These are phyloP conservation scores for Mya arenaria DNA, from an alignment of 1,140 invertebrate species.

Conservation along the genomic window DNA sequence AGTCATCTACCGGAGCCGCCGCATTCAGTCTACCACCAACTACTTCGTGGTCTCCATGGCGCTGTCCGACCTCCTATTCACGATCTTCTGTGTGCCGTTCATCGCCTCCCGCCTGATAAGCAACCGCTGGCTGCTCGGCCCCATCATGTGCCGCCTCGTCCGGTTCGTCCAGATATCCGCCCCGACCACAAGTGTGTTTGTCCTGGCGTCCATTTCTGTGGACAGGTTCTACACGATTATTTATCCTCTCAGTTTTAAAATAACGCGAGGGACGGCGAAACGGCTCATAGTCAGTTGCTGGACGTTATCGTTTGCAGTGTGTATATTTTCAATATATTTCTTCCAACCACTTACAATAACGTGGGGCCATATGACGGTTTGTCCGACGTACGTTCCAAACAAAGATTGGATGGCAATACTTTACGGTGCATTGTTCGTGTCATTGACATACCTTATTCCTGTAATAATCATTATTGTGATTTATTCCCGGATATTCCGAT, in stretches of 20 bases:
- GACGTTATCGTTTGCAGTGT: conserved; percentile 53
- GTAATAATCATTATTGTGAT: conserved; percentile 46
- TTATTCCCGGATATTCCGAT: conserved; percentile 64
- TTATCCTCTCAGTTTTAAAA: conserved; percentile 75
- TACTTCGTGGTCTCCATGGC: conserved; percentile 75
- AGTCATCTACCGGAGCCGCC: conserved; percentile 72
- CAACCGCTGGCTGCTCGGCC: conserved; percentile 64
- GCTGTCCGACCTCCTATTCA: conserved; percentile 63
- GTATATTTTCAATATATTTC: conserved; percentile 66
- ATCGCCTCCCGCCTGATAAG: conserved; percentile 56
- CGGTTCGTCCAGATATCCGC: conserved; percentile 64
- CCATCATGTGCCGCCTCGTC: conserved; percentile 68
- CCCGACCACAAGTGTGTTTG: conserved; percentile 58
- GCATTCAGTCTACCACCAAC: conserved; percentile 78
- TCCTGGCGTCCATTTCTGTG: conserved; percentile 69
- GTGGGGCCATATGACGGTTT: conserved; percentile 2
- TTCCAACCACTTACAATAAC: conserved; percentile 41
- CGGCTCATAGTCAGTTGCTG: conserved; percentile 65
- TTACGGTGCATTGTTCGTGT: conserved; percentile 57
- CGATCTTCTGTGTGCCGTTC: conserved; percentile 64
- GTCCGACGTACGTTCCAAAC: conserved; percentile 65
- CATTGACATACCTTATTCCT: conserved; percentile 62
- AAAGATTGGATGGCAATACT: conserved; percentile 52
- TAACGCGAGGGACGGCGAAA: conserved; percentile 73
- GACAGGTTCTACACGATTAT: conserved; percentile 77